phyloP scores from a whole-genome alignment of 1,140 invertebrate species.

The Brachionus asplanchnoidis region DNA sequence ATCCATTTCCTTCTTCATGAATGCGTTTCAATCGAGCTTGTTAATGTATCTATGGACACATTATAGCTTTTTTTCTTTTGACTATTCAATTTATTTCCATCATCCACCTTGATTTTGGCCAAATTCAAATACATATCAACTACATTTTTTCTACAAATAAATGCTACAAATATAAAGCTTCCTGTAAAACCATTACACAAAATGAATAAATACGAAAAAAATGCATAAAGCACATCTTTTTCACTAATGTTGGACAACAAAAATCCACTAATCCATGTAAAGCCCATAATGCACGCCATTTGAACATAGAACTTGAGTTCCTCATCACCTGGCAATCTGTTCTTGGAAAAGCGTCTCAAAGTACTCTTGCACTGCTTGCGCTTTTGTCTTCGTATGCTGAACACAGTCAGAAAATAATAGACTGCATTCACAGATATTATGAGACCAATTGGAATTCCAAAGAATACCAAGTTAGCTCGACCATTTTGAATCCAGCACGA shows the following conservation, averaged over 20 bases:
- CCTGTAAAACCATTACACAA: conserved; percentile 52
- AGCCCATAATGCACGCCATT: conserved; percentile 58
- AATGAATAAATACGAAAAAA: conserved; percentile 49
- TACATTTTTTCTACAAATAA: conserved; percentile 50
- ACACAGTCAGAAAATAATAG: conserved; percentile 54
- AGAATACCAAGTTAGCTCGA: conserved; percentile 51
- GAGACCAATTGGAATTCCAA: conserved; percentile 53
- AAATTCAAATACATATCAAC: conserved; percentile 44
- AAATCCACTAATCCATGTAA: conserved; percentile 57
- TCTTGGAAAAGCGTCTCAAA: neutral
- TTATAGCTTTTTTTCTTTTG: neutral
- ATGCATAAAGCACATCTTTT: conserved; percentile 42
- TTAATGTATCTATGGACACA: neutral
- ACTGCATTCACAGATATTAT: conserved; percentile 52
- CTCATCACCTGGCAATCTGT: conserved; percentile 46
- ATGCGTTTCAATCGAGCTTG: neutral
- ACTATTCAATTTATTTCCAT: neutral
- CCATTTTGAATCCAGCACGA: conserved; percentile 59
- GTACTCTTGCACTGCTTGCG: conserved; percentile 43
- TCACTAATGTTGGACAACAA: conserved; percentile 49
- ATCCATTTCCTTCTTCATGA: neutral
- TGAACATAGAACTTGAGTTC: conserved; percentile 62
- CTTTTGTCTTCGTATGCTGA: conserved; percentile 59
- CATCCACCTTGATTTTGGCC: neutral
- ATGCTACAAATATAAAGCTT: conserved; percentile 54